Evolutionary conservation across 2,113 vertebrate genomes (phyloP).

Genomic region (Nerophis ophidion): DNA sequence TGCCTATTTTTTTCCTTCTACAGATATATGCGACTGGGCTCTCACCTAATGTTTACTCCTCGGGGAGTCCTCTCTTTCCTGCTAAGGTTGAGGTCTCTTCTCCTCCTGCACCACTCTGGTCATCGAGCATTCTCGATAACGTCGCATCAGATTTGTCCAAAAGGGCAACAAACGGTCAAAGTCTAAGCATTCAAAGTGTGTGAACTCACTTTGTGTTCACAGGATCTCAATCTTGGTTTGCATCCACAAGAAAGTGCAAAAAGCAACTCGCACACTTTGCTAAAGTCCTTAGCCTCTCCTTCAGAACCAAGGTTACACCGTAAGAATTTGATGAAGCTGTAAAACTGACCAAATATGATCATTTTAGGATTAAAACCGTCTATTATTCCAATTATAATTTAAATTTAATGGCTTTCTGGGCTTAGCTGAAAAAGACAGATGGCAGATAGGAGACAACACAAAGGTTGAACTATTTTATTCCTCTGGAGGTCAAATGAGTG

Average conservation of each 20-base stretch:
- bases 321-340: slow-evolving; percentile 16
- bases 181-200: slow-evolving; percentile 14
- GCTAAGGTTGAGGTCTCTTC: slow-evolving; percentile 72
- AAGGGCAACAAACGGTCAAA: slow-evolving; percentile 20
- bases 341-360: slow-evolving; percentile 16
- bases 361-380: slow-evolving; percentile 10
- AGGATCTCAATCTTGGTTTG: slow-evolving; percentile 18
- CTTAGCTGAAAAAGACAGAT: background rate
- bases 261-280: slow-evolving; percentile 13
- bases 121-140: slow-evolving; percentile 36
- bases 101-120: slow-evolving; percentile 41
- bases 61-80: slow-evolving; percentile 66
- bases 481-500: background rate
- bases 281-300: slow-evolving; percentile 8
- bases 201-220: slow-evolving; percentile 21
- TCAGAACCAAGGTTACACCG: slow-evolving; percentile 19
- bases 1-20: slow-evolving; percentile 64
- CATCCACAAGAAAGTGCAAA: slow-evolving; percentile 27
- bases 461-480: background rate
- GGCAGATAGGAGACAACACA: background rate
- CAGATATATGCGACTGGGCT: slow-evolving; percentile 60
- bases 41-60: slow-evolving; percentile 72
- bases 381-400: slow-evolving; percentile 25
- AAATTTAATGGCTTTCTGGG: slow-evolving; percentile 9
- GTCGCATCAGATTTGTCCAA: slow-evolving; percentile 32